phyloP scores from a whole-genome alignment of 2,888 invertebrate species.

The Andricus curvator region DNA sequence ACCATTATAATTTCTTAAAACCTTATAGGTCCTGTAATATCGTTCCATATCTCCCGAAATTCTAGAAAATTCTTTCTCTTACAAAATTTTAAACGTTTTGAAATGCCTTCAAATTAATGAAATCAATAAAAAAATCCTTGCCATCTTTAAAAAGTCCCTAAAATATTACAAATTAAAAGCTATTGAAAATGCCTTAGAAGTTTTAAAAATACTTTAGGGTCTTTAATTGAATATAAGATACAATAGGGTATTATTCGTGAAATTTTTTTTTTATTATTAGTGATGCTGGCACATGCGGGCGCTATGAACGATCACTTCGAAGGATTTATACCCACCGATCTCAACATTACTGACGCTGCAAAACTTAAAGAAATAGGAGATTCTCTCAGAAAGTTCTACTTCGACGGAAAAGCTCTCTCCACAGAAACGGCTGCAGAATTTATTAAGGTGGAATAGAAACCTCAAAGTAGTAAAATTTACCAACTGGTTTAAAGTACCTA shows the following conservation, averaged over 20 bases:
- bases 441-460: conserved; percentile 49
- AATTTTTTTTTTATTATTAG: conserved; percentile 49
- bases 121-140: too few relatives aligned
- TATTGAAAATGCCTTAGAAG: too few relatives aligned
- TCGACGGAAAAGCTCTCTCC: conserved; percentile 66
- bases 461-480: background rate
- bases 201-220: too few relatives aligned
- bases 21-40: too few relatives aligned
- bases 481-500: background rate
- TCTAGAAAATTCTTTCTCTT: too few relatives aligned
- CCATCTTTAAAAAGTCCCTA: too few relatives aligned
- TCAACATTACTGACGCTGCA: conserved; percentile 68
- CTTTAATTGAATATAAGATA: too few relatives aligned
- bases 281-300: conserved; percentile 61
- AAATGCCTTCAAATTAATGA: too few relatives aligned
- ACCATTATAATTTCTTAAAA: too few relatives aligned
- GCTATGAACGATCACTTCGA: conserved; percentile 69
- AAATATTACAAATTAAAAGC: too few relatives aligned
- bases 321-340: conserved; percentile 66
- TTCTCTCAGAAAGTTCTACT: conserved; percentile 67
- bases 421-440: conserved; percentile 58
- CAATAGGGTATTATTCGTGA: background rate
- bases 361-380: conserved; percentile 59
- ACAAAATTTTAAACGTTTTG: too few relatives aligned
- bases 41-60: too few relatives aligned